Percentiles rank a stretch among this genome's conserved stretches.
phyloP scores from a whole-genome alignment of 2,888 invertebrate genomes.

The Plagodis dolabraria region DNA sequence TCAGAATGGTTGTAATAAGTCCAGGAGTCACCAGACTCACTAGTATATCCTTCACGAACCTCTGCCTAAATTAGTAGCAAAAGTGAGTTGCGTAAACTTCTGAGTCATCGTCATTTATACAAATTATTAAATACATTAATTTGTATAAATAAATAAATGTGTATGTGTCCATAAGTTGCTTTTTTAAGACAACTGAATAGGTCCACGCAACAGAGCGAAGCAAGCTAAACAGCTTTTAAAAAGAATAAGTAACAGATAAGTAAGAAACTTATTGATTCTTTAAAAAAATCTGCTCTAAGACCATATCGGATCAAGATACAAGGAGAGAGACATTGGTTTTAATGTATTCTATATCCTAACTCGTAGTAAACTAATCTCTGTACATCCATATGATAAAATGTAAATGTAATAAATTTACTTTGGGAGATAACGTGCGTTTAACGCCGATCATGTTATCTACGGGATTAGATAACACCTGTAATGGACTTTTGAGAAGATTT shows the following conservation, averaged over 20 bases:
- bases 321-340: constrained; percentile 37
- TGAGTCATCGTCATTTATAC: no score
- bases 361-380: constrained; percentile 36
- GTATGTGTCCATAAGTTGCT: no score
- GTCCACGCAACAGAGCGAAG: no score
- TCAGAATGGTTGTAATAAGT: no score
- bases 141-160: no score
- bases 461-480: constrained; percentile 32
- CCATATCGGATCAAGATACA: constrained; percentile 26
- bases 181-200: no score
- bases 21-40: no score
- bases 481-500: constrained; percentile 29
- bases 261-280: background rate
- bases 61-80: no score
- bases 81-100: no score
- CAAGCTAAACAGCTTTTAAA: no score
- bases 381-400: constrained; percentile 38
- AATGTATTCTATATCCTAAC: constrained; percentile 35
- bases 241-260: background rate
- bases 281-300: constrained; percentile 16
- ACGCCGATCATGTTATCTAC: constrained; percentile 33
- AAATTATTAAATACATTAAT: no score
- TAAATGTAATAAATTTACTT: constrained; percentile 37
- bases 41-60: no score
- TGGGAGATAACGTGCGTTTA: constrained; percentile 33